These are phyloP conservation scores for Mesochorus sp. DNA, from an alignment of 2,888 invertebrate genomes.

Conservation along the genomic window DNA sequence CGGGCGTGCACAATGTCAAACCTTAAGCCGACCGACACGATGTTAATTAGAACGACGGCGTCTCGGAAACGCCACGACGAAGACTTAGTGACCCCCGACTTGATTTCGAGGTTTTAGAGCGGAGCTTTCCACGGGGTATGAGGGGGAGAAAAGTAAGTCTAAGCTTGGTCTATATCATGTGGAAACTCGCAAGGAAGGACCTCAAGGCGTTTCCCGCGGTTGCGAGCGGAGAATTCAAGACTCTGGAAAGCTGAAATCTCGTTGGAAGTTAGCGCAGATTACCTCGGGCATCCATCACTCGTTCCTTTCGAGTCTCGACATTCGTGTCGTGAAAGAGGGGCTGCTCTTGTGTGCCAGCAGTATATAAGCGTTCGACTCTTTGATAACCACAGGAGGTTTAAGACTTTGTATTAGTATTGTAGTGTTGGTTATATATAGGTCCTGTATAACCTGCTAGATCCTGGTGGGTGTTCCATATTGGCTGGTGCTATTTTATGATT, in stretches of 20 bases:
- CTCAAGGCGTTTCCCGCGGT: constrained; percentile 36
- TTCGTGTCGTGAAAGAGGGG: constrained; percentile 41
- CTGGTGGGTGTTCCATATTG: constrained; percentile 51
- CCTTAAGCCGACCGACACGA: constrained; percentile 79
- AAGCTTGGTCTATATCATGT: constrained; percentile 17
- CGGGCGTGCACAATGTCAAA: constrained; percentile 60
- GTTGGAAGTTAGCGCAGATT: constrained; percentile 81
- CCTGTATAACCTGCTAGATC: constrained; percentile 31
- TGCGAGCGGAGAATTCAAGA: constrained; percentile 42
- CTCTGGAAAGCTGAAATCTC: constrained; percentile 76
- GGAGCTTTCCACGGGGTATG: constrained; percentile 55
- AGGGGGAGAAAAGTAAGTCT: constrained; percentile 42
- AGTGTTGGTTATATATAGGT: constrained; percentile 50
- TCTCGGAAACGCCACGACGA: constrained; percentile 68
- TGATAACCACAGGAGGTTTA: constrained; percentile 51
- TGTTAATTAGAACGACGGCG: constrained; percentile 81
- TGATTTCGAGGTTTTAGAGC: constrained; percentile 79
- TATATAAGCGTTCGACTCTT: constrained; percentile 41
- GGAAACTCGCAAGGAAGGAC: constrained; percentile 43
- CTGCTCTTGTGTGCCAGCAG: constrained; percentile 31
- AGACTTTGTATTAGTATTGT: constrained; percentile 52
- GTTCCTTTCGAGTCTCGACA: constrained; percentile 73
- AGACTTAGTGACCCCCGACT: constrained; percentile 80
- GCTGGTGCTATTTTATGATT: constrained; percentile 35
- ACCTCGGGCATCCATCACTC: constrained; percentile 81